Evolutionary conservation across 2,888 invertebrate species (phyloP).

Genomic region (Steromphala cineraria): DNA sequence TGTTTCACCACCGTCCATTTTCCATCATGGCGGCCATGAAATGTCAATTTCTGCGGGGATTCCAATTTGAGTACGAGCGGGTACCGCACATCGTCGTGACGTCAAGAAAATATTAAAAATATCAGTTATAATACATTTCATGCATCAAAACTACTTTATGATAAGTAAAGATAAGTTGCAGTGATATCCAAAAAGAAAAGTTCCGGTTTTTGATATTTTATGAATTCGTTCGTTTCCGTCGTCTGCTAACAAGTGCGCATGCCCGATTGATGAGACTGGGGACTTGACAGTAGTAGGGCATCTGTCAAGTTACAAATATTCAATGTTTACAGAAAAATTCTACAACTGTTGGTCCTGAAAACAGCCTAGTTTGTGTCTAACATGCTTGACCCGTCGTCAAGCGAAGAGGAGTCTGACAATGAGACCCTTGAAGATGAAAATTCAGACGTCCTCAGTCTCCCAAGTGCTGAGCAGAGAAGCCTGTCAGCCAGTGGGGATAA

Average conservation of each 20-base stretch:
- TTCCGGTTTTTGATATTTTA: neutral
- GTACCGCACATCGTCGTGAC: slow-evolving; percentile 34
- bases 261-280: slow-evolving; percentile 28
- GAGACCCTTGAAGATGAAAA: slow-evolving; percentile 81
- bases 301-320: neutral
- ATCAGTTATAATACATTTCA: neutral
- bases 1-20: slow-evolving; percentile 7
- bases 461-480: slow-evolving; percentile 73
- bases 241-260: slow-evolving; percentile 45
- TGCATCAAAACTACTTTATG: neutral
- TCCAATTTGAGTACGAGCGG: slow-evolving; percentile 51
- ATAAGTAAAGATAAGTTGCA: neutral
- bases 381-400: slow-evolving; percentile 97
- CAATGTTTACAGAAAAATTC: neutral
- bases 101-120: neutral
- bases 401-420: slow-evolving; percentile 95
- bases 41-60: slow-evolving; percentile 51
- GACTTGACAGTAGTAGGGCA: slow-evolving; percentile 16
- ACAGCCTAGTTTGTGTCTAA: slow-evolving; percentile 32
- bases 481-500: slow-evolving; percentile 74
- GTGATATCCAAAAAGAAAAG: neutral
- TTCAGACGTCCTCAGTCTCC: slow-evolving; percentile 72
- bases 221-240: slow-evolving; percentile 35
- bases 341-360: neutral
- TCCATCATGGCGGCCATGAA: slow-evolving; percentile 68